phyloP scores from a whole-genome alignment of 2,797 vertebrate species.

The Eidolon dupreanum region DNA sequence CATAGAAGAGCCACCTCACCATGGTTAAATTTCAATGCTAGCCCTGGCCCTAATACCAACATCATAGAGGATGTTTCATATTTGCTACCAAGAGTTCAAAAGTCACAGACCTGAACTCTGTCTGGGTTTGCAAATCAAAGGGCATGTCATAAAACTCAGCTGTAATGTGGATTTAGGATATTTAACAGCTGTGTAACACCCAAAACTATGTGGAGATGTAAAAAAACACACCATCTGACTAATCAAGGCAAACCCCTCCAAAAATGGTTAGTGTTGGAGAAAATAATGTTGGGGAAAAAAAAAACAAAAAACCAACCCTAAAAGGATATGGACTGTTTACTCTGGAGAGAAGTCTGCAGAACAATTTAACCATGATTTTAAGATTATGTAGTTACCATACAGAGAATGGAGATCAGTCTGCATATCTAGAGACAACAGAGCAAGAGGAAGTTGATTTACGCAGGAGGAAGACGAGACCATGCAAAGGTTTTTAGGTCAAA shows the following conservation, averaged over 20 bases:
- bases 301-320: neutral
- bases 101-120: conserved; percentile 9
- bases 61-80: neutral
- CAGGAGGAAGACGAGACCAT: neutral
- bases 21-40: neutral
- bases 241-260: conserved; percentile 25
- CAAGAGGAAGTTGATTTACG: neutral
- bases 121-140: conserved; percentile 18
- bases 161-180: conserved; percentile 28
- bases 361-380: conserved; percentile 17
- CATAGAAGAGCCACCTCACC: neutral
- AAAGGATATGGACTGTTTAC: conserved; percentile 8
- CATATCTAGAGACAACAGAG: conserved; percentile 41
- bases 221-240: conserved; percentile 57
- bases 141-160: conserved; percentile 25
- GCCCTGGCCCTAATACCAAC: neutral
- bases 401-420: neutral
- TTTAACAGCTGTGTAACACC: conserved; percentile 41
- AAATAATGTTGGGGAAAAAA: neutral
- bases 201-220: neutral
- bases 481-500: conserved; percentile 57
- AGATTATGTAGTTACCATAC: neutral
- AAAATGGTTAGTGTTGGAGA: neutral
- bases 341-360: conserved; percentile 40
- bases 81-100: neutral